Conservation (phyloP, 2,113 vertebrate species). For the Okapia johnstoni region DNA sequence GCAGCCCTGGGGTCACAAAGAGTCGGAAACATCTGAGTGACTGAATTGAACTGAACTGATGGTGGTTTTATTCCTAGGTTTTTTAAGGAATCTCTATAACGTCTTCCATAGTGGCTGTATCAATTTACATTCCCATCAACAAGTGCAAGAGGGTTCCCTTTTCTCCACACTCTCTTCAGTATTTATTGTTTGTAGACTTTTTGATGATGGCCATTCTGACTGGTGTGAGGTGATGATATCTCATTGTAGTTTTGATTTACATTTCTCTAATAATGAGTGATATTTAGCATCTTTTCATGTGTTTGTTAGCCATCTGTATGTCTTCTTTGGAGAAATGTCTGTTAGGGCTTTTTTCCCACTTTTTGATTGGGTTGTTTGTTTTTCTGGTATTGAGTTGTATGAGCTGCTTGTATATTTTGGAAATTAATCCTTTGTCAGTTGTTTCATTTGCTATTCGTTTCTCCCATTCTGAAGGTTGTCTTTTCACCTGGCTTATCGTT, state of each 20-base stretch:
- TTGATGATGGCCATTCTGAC: not conserved
- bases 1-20: not conserved
- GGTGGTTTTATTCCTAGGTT: not conserved
- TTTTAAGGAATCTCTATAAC: not conserved
- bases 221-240: not conserved
- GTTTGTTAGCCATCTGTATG: not conserved
- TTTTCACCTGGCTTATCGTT: not conserved
- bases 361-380: not conserved
- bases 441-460: not conserved
- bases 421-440: not conserved
- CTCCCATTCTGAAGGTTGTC: not conserved
- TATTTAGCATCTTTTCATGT: not conserved
- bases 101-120: not conserved
- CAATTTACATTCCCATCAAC: not conserved
- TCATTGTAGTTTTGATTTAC: not conserved
- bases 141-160: not conserved
- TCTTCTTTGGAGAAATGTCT: not conserved
- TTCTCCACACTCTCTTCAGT: not conserved
- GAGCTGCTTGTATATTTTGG: not conserved
- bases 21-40: fast-evolving
- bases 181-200: not conserved
- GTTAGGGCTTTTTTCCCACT: not conserved
- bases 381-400: not conserved
- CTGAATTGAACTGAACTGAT: not conserved
- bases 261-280: not conserved